phyloP scores from a whole-genome alignment of 2,113 vertebrate genomes.

The Herpailurus yagouaroundi region DNA sequence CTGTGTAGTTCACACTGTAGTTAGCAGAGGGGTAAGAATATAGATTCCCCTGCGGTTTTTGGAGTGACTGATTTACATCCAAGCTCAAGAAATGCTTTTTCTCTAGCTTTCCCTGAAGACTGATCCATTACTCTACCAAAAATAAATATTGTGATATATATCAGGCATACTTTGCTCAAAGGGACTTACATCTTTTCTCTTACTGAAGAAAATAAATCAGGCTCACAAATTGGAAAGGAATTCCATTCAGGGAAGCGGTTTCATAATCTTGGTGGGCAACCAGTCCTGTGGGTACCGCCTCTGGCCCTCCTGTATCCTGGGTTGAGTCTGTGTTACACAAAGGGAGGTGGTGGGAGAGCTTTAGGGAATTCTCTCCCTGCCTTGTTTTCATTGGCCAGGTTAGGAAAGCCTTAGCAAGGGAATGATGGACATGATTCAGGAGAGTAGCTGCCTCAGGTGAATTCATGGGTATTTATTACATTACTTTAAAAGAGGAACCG shows the following conservation, averaged over 20 bases:
- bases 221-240: conserved; percentile 3
- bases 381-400: not conserved
- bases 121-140: conserved; percentile 73
- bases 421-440: not conserved
- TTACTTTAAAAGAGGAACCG: not conserved
- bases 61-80: conserved; percentile 74
- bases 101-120: conserved; percentile 68
- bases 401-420: not conserved
- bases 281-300: not conserved
- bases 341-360: not conserved
- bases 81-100: conserved; percentile 71
- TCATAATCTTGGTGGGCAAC: not conserved
- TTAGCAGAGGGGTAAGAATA: conserved; percentile 30
- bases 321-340: not conserved
- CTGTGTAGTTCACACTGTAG: conserved; percentile 46
- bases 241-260: not conserved
- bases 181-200: conserved; percentile 74
- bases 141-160: conserved; percentile 81
- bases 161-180: conserved; percentile 70
- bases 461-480: not conserved
- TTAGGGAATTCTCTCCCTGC: not conserved
- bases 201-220: conserved; percentile 76
- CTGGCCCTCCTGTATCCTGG: not conserved
- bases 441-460: not conserved
- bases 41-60: conserved; percentile 59